Evolutionary conservation across 2,888 invertebrate species (phyloP), one percentile per base, ranked within the genome.

Genomic region (Protonemura montana): DNA sequence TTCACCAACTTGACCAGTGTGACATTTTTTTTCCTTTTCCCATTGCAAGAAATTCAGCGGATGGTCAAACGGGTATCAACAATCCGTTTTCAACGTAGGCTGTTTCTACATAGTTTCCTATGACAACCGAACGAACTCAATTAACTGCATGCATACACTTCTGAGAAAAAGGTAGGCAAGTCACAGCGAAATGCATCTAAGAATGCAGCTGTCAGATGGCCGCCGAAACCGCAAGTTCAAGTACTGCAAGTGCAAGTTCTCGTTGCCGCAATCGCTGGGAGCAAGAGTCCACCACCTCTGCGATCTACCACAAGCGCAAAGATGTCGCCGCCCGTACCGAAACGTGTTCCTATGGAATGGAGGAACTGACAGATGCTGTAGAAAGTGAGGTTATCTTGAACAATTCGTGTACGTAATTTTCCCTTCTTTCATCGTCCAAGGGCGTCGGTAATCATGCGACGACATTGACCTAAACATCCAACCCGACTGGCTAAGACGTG

Each of bases 381-480:
- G 59, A 59, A 59, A 59, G 59, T 59, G 59, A 59, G 21, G 59
- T 21, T 16, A 59, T 59, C 59, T 59, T 59, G 59, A 59, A 78
- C 28, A 78, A 78, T 78, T 78, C 27, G 78, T 27, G 78, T 26
- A 78, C 26, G 78, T 78, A 27, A 28, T 78, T 78, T 27, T 78
- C 26, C 78, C 28, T 28, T 78, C 26, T 28, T 28, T 78, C 78
- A 78, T 27, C n/a, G 78, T 27, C 78, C 78, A 78, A 78, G 78
- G 78, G 78, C 78, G 27, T 27, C n/a, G 78, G 7, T 78, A 78
- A 27, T 78, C 26, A 26, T 25, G 28, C 27, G 13, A 78, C 28
- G 78, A 28, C 78, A 78, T 78, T 78, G 78, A 78, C 78, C 78
- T 25, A 78, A 78, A 59, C 59, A 59, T 59, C 59, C 13, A 59